A percentile compares a stretch with the other conserved stretches of the same genome.
Conservation (phyloP, 2,797 vertebrate species). For the Diglossa cyanea region DNA sequence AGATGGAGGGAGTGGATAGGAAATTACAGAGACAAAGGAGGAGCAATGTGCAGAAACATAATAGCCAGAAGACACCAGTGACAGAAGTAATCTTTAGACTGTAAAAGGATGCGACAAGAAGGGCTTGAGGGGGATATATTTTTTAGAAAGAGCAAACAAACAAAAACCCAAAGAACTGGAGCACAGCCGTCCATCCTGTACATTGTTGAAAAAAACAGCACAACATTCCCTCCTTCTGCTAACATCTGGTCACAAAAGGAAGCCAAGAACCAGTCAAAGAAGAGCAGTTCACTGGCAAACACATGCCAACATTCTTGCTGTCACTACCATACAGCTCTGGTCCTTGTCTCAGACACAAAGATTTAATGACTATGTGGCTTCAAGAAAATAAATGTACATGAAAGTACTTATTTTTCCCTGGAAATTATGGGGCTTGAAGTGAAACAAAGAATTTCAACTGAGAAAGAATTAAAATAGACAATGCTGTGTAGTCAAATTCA, state of each 20-base stretch:
- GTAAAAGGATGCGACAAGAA: background rate
- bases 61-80: background rate
- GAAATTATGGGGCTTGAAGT: background rate
- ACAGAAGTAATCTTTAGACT: background rate
- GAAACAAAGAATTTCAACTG: background rate
- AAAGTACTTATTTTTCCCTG: background rate
- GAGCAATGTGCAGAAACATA: background rate
- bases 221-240: background rate
- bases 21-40: background rate
- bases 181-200: background rate
- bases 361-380: background rate
- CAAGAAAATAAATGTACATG: background rate
- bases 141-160: background rate
- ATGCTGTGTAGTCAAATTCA: background rate
- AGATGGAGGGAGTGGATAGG: background rate
- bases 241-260: conserved; percentile 26
- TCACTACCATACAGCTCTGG: background rate
- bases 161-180: background rate
- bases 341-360: background rate
- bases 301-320: background rate
- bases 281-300: background rate
- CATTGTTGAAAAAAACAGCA: background rate
- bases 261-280: conserved; percentile 21
- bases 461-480: background rate
- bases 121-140: background rate